Conservation (phyloP, 1,140 invertebrate genomes). For the Brachionus sp. region DNA sequence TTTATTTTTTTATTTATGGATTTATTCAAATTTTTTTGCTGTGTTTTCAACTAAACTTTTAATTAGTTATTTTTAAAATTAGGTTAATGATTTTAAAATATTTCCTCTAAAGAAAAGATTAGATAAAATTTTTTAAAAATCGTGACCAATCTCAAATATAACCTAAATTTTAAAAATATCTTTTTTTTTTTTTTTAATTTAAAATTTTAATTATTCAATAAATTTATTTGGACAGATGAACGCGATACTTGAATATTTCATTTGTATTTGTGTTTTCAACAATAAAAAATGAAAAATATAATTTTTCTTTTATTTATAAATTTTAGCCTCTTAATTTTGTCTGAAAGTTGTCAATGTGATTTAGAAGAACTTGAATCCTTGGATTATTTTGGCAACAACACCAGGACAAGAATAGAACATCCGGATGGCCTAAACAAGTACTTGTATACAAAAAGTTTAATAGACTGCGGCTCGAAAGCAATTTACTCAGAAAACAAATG, state of each 20-base stretch:
- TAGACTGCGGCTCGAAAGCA: background rate
- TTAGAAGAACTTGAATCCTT: background rate
- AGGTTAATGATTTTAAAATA: too few relatives aligned
- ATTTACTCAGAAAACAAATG: background rate
- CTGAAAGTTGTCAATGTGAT: background rate
- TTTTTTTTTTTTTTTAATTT: background rate
- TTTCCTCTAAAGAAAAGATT: too few relatives aligned
- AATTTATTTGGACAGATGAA: background rate
- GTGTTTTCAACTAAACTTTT: constrained; percentile 46
- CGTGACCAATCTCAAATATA: background rate
- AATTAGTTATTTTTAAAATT: background rate
- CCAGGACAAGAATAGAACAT: background rate
- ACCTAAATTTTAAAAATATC: background rate
- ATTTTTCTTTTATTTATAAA: background rate
- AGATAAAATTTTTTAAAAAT: background rate
- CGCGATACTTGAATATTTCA: background rate
- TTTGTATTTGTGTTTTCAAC: background rate
- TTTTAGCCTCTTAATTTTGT: background rate
- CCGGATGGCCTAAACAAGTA: background rate
- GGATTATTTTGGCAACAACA: background rate
- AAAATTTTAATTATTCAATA: background rate
- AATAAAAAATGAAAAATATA: background rate
- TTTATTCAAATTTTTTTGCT: background rate
- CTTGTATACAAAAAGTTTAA: background rate
- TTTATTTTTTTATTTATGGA: background rate